Percentiles rank a stretch among this genome's conserved stretches.
These are phyloP conservation scores for Nomada lathburiana DNA, from an alignment of 2,888 invertebrate species.

Conservation along the genomic window DNA sequence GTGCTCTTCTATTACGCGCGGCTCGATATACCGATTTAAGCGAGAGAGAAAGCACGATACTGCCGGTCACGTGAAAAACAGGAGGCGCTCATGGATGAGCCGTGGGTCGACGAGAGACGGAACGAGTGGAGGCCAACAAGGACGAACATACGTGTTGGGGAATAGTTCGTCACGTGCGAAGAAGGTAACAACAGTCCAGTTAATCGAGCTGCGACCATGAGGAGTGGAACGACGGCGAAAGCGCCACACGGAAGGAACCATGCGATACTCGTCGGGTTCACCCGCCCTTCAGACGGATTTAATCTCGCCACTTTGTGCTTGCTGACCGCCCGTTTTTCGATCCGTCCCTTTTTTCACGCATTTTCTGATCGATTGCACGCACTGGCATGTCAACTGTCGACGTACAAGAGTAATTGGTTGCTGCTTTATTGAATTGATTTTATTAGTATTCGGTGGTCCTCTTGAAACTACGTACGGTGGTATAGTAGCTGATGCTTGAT, in stretches of 20 bases:
- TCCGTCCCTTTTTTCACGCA: not conserved
- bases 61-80: constrained; percentile 22
- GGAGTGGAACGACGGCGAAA: constrained; percentile 52
- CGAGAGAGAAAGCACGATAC: constrained; percentile 41
- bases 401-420: not conserved
- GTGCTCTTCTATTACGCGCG: constrained; percentile 18
- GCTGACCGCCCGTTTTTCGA: not conserved
- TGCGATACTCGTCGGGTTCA: constrained; percentile 26
- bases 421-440: too few species aligned
- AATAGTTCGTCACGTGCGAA: constrained; percentile 16
- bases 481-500: too few species aligned
- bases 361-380: too few species aligned
- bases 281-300: constrained; percentile 33
- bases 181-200: constrained; percentile 8
- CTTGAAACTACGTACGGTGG: too few species aligned
- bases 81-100: not conserved
- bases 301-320: constrained; percentile 1
- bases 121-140: not conserved
- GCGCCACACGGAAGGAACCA: constrained; percentile 54
- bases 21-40: constrained; percentile 15
- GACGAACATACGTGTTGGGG: not conserved
- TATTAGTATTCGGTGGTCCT: too few species aligned
- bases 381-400: not conserved
- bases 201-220: constrained; percentile 16
- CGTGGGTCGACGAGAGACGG: not conserved